Base-by-base conservation (phyloP, 2,888 invertebrate genomes). In the Anticlea derivata region DNA sequence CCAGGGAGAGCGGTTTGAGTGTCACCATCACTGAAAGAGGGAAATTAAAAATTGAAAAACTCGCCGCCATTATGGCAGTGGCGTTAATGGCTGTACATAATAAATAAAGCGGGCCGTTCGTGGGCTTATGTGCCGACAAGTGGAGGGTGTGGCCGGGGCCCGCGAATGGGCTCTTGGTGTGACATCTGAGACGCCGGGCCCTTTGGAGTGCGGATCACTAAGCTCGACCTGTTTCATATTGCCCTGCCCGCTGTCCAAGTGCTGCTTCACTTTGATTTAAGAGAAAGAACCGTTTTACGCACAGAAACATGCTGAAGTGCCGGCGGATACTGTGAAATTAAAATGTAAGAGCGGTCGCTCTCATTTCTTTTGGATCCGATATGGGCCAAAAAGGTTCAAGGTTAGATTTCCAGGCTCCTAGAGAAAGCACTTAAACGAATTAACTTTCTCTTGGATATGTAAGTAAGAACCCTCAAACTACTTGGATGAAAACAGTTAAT, bases 31-130 rank as follows among this genome's bases (percentile, higher is more conserved):
- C 61, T 71, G 73, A 80, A 80, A 85, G 80, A 83, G 86, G 86
- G 82, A 87, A 89, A 89, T 88, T 86, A 86, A 89, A 89, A 89
- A 88, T 86, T 87, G 81, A 87, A 88, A 87, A 89, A 81, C 80
- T 79, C 76, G 81, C 83, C 87, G 87, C 90, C 89, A 90, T 89
- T 81, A 86, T 83, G 87, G 81, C 80, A 73, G 80, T 83, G 81
- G 85, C 85, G 86, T 86, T 88, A 89, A 90, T 88, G 83, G 86
- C 83, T 84, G 87, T 89, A 89, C 88, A 90, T 90, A 89, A 89
- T 89, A 87, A 88, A 88, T 89, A 90, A 87, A 86, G 86, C 85
- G 83, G 80, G 79, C 76, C 79, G 83, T 76, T 79, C 68, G 83
- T 83, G 78, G 80, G 88, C 87, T 86, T 89, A 90, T 89, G 83